A percentile compares a stretch with the other conserved stretches of the same genome.
phyloP scores from a whole-genome alignment of 2,113 vertebrate species.

The Potamarius usumacintae region DNA sequence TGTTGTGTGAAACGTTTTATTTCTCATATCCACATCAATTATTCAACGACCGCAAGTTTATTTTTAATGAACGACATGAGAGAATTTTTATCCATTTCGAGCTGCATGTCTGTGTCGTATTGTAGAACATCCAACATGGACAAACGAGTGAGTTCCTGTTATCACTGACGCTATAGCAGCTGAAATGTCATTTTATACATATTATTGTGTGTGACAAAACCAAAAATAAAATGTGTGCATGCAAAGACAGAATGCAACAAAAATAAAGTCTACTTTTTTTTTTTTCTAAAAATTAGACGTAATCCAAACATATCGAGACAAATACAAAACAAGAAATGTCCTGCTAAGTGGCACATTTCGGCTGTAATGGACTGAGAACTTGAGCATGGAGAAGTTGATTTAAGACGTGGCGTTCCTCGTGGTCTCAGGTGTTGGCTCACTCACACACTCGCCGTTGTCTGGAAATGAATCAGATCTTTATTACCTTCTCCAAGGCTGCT shows the following conservation, averaged over 20 bases:
- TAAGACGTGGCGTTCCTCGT: conserved; percentile 53
- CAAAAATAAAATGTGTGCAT: background rate
- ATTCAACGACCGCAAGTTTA: background rate
- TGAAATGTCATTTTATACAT: too few species aligned
- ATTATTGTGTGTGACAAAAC: too few species aligned
- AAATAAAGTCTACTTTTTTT: background rate
- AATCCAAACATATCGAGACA: background rate
- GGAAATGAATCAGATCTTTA: conserved; percentile 56
- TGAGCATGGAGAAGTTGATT: conserved; percentile 61
- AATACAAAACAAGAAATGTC: conserved; percentile 50
- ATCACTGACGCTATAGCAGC: too few species aligned
- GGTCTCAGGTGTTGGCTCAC: conserved; percentile 63
- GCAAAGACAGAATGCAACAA: background rate
- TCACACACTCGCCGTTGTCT: conserved; percentile 45
- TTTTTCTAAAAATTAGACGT: background rate
- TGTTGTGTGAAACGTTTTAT: background rate
- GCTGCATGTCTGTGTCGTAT: background rate
- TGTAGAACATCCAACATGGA: background rate
- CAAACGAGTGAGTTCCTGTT: too few species aligned
- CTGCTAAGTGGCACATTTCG: conserved; percentile 67
- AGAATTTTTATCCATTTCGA: background rate
- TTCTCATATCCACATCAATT: background rate
- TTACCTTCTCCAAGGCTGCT: conserved; percentile 44
- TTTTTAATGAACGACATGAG: background rate
- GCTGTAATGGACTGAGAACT: conserved; percentile 68